A percentile compares a stretch with the other conserved stretches of the same genome.
Evolutionary conservation across 2,113 vertebrate species (phyloP).

Genomic region (Calidris pygmaea): DNA sequence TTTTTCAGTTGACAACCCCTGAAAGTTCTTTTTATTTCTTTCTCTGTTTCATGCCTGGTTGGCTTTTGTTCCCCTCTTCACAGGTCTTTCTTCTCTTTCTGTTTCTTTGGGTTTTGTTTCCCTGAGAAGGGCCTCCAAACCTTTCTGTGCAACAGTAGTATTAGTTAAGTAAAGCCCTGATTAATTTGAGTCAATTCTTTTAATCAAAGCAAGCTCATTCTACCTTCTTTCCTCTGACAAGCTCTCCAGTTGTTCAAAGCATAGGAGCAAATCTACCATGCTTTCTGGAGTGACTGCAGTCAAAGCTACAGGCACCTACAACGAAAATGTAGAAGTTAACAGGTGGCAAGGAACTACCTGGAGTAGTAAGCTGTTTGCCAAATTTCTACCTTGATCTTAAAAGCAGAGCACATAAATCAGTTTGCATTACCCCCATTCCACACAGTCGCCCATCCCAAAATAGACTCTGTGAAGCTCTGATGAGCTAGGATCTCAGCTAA

Average conservation of each 20-base stretch:
- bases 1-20: background rate
- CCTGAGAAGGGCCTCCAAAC: background rate
- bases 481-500: background rate
- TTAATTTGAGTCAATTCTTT: background rate
- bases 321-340: background rate
- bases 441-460: background rate
- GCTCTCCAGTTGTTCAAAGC: background rate
- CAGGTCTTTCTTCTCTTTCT: background rate
- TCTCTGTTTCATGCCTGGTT: background rate
- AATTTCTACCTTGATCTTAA: background rate
- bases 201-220: background rate
- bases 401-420: background rate
- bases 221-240: conserved; percentile 36
- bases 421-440: background rate
- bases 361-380: background rate
- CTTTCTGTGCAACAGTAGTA: background rate
- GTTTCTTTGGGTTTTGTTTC: background rate
- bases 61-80: background rate
- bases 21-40: background rate
- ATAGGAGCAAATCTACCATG: conserved; percentile 24
- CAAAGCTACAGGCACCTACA: conserved; percentile 26
- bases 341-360: background rate
- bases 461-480: background rate
- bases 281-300: conserved; percentile 47
- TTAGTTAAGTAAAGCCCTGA: background rate